Evolutionary conservation across 2,797 vertebrate species (phyloP).

Genomic region (Chaetophractus vellerosus): DNA sequence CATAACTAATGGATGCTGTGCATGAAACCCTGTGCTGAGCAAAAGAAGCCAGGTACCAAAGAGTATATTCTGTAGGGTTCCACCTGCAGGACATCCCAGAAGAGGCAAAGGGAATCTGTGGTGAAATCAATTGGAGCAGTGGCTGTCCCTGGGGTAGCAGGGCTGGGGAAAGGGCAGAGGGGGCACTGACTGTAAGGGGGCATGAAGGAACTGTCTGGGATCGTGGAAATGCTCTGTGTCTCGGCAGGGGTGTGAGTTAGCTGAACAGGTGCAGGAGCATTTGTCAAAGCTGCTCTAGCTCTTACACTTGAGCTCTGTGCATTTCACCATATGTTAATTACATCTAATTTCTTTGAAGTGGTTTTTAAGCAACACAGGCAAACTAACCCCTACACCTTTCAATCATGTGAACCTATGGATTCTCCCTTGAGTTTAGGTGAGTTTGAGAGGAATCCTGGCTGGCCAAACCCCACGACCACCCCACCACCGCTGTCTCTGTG

Average conservation of each 20-base stretch:
- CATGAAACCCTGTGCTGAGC: neutral
- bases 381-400: neutral
- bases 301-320: neutral
- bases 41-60: neutral
- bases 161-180: neutral
- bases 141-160: no score
- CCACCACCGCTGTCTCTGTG: accelerated
- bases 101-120: neutral
- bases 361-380: neutral
- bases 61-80: accelerated
- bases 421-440: neutral
- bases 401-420: neutral
- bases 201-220: neutral
- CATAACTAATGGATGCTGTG: accelerated
- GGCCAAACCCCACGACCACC: accelerated
- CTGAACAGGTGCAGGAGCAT: accelerated
- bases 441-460: neutral
- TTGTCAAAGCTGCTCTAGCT: neutral
- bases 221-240: neutral
- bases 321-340: neutral
- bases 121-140: neutral
- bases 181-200: neutral
- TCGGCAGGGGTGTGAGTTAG: neutral
- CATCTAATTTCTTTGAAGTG: neutral
- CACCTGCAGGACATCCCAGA: accelerated